phyloP scores from a whole-genome alignment of 2,888 invertebrate species.

The Acleris holmiana region DNA sequence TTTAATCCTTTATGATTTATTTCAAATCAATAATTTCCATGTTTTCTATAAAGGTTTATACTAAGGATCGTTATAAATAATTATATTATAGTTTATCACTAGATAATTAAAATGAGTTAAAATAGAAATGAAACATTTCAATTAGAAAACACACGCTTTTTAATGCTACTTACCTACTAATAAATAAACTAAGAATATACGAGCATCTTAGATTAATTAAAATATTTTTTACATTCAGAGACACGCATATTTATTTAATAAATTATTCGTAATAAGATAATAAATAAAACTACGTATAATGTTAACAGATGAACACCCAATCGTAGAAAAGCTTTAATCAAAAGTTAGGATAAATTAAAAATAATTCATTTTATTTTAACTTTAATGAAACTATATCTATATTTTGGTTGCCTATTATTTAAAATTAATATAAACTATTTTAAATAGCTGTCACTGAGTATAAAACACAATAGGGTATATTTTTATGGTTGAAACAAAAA shows the following conservation, averaged over 20 bases:
- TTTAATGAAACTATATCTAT: slow-evolving; percentile 7
- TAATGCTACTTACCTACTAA: slow-evolving; percentile 47
- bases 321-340: neutral
- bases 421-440: slow-evolving; percentile 12
- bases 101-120: slow-evolving; percentile 7
- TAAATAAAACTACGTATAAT: slow-evolving; percentile 38
- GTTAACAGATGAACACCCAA: slow-evolving; percentile 9
- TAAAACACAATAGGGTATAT: neutral
- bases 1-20: neutral
- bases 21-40: neutral
- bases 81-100: neutral
- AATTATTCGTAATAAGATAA: slow-evolving; percentile 33
- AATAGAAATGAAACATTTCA: slow-evolving; percentile 59
- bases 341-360: neutral
- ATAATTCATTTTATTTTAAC: neutral
- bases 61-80: neutral
- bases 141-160: slow-evolving; percentile 67
- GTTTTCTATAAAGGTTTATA: neutral
- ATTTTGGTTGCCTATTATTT: slow-evolving; percentile 33
- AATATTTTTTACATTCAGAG: slow-evolving; percentile 45
- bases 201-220: slow-evolving; percentile 42
- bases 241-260: slow-evolving; percentile 34
- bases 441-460: slow-evolving; percentile 6
- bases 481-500: neutral
- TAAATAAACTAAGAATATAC: slow-evolving; percentile 45